Base-by-base conservation (phyloP, 2,113 vertebrate genomes). In the Seriola rivoliana region DNA sequence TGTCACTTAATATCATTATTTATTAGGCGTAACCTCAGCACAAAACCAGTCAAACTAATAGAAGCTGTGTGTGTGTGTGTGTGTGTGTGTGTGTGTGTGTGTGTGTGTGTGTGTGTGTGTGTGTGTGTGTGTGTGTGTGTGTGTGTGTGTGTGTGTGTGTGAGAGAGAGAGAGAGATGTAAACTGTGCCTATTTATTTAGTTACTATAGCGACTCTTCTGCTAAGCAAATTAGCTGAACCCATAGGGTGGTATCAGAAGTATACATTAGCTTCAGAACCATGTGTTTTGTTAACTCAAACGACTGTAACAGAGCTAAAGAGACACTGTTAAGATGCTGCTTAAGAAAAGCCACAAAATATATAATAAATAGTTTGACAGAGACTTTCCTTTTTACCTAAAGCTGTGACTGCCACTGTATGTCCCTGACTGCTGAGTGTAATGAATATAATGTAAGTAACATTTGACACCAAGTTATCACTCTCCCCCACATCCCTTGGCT, bases 391-490 rank as follows among this genome's bases (percentile, higher is more conserved):
- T 70, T 38, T 29, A 81, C 9, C 55, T 71, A 55, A 44, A 58
- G 23, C 29, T 0, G 0, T 42, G n/a, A 44, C 55, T 67, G 3
- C 11, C n/a, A 32, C 59, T 62, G 2, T 34, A 25, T 34, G 4
- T 57, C 40, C 12, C 77, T 75, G 68, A 25, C 58, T 21, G 3
- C 29, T 19, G 23, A 57, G 13, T 52, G 14, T 42, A 73, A 72
- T 78, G n/a, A 64, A 57, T 67, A 25, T 59, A 55, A 70, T 50
- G 16, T 62, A 38, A 62, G 48, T 64, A 68, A 55, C 46, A 81
- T 59, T 19, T 68, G 73, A 75, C 62, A 78, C 72, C 17, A 59
- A 44, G 36, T 88, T 77, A 75, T 81, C 23, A 63, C 54, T 77
- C 71, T 54, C 19, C 78, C 78, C 54, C 65, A 42, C 44, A 59